phyloP scores from a whole-genome alignment of 2,888 invertebrate genomes.

The Tenthredo scrophulariae region DNA sequence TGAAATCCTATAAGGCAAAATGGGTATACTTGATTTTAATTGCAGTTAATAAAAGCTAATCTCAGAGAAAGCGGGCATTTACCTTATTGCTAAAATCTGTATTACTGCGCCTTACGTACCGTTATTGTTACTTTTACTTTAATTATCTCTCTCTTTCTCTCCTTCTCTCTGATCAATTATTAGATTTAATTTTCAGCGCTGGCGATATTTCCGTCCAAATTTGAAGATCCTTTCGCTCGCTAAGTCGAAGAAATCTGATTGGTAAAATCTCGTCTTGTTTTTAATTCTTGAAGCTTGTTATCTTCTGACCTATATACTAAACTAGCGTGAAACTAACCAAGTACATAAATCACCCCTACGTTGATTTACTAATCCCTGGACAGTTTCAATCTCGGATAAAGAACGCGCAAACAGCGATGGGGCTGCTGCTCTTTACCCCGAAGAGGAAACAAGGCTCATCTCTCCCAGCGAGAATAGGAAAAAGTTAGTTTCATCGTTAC shows the following conservation, averaged over 20 bases:
- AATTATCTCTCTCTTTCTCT: neutral
- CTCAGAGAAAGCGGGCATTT: conserved; percentile 9
- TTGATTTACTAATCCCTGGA: conserved; percentile 47
- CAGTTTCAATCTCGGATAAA: conserved; percentile 43
- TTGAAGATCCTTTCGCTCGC: neutral
- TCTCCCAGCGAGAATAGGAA: neutral
- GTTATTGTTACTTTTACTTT: conserved; percentile 1
- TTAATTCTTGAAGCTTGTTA: neutral
- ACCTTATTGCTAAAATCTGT: conserved; percentile 43
- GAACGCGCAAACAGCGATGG: neutral
- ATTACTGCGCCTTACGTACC: neutral
- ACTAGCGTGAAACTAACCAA: neutral
- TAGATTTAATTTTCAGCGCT: neutral
- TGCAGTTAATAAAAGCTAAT: conserved; percentile 48
- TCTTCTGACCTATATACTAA: neutral
- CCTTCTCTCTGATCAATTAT: neutral
- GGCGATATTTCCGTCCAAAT: neutral
- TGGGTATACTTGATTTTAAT: conserved; percentile 49
- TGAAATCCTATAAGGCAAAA: conserved; percentile 13
- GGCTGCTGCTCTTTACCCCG: neutral
- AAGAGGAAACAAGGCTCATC: neutral
- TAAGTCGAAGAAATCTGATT: neutral
- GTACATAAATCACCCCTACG: neutral
- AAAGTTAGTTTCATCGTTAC: conserved; percentile 32
- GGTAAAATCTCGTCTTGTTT: neutral